These are phyloP conservation scores for Bufo bufo DNA, from an alignment of 2,113 vertebrate genomes.

Conservation along the genomic window DNA sequence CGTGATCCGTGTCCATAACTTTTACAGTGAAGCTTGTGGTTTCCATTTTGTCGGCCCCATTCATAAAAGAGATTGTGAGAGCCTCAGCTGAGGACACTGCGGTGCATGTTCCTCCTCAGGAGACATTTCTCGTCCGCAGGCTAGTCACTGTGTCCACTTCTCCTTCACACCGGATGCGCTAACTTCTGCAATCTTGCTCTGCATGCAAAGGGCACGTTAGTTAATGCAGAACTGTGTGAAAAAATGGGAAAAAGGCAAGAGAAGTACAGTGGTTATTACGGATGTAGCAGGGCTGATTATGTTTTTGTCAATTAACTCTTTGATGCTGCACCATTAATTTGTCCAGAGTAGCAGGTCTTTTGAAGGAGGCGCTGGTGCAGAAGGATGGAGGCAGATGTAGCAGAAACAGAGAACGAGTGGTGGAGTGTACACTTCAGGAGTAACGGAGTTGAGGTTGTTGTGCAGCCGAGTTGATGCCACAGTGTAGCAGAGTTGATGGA, in stretches of 20 bases:
- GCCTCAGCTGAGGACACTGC: not conserved
- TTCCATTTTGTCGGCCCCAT: not conserved
- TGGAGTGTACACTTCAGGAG: too few relatives aligned
- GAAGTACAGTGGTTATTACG: not conserved
- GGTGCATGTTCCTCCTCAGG: not conserved
- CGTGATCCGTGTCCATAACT: not conserved
- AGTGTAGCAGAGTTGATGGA: too few relatives aligned
- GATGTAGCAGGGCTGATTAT: not conserved
- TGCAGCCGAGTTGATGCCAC: too few relatives aligned
- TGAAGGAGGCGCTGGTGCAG: too few relatives aligned
- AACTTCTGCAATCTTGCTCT: constrained; percentile 5
- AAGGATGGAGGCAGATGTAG: too few relatives aligned
- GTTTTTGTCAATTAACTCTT: not conserved
- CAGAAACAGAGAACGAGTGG: too few relatives aligned
- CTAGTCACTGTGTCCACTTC: constrained; percentile 17
- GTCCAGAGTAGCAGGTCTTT: too few relatives aligned
- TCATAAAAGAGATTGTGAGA: constrained; percentile 5
- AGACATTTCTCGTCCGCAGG: not conserved
- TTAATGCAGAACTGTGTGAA: not conserved
- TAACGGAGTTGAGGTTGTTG: too few relatives aligned
- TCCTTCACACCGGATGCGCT: constrained; percentile 11
- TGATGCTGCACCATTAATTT: too few relatives aligned
- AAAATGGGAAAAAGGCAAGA: not conserved
- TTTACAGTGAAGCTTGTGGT: not conserved
- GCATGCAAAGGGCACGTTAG: not conserved